phyloP scores from a whole-genome alignment of 2,888 invertebrate genomes.

The Drosophila bunnanda region DNA sequence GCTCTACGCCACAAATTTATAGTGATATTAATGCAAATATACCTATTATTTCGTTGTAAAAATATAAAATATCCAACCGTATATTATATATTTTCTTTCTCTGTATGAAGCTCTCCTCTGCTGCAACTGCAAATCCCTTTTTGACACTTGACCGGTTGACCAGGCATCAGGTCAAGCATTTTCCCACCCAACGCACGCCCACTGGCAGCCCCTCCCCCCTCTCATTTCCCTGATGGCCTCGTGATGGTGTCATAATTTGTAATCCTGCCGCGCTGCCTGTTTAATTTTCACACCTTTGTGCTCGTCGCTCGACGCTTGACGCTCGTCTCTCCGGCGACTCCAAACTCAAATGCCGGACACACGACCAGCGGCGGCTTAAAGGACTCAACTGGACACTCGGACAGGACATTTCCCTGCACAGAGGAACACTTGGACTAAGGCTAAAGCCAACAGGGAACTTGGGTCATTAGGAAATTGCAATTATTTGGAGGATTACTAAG shows the following conservation, averaged over 20 bases:
- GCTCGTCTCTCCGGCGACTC: slow-evolving; percentile 30
- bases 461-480: slow-evolving; percentile 54
- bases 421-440: slow-evolving; percentile 30
- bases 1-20: too few relatives aligned
- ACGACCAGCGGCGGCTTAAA: slow-evolving; percentile 63
- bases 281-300: slow-evolving; percentile 82
- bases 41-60: too few relatives aligned
- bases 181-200: slow-evolving; percentile 8
- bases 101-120: slow-evolving; percentile 1
- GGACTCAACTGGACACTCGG: slow-evolving; percentile 42
- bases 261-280: slow-evolving; percentile 79
- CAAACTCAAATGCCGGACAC: slow-evolving; percentile 50
- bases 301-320: slow-evolving; percentile 35
- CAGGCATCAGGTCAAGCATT: slow-evolving; percentile 44
- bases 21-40: too few relatives aligned
- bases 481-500: slow-evolving; percentile 24
- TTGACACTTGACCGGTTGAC: slow-evolving; percentile 77
- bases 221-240: slow-evolving; percentile 69
- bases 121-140: slow-evolving; percentile 71
- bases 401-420: slow-evolving; percentile 20
- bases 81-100: background rate
- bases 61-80: too few relatives aligned
- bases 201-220: slow-evolving; percentile 20
- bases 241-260: slow-evolving; percentile 81
- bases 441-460: slow-evolving; percentile 11